Percentiles rank a stretch among this genome's conserved stretches.
These are phyloP conservation scores for Spicauda simplicius DNA, from an alignment of 2,888 invertebrate species.

Conservation along the genomic window DNA sequence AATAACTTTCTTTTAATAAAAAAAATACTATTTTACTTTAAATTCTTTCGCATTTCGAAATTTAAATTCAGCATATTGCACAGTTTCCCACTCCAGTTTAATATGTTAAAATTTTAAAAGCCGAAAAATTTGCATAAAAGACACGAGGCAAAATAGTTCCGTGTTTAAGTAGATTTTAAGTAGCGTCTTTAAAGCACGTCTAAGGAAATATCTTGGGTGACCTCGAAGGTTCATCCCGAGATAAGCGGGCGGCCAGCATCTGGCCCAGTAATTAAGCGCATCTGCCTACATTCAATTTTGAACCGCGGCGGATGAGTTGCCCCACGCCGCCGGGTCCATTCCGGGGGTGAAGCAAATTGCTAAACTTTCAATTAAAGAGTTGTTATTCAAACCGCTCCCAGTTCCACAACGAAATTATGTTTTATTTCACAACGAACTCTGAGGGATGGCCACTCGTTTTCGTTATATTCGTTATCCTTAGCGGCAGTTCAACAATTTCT, in stretches of 20 bases:
- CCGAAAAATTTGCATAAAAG: neutral
- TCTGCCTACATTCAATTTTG: conserved; percentile 85
- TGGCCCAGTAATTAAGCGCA: conserved; percentile 83
- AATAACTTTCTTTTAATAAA: no score
- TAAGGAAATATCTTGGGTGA: conserved; percentile 62
- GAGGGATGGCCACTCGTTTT: conserved; percentile 58
- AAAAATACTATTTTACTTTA: no score
- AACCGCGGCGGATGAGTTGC: conserved; percentile 80
- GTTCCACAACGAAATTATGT: conserved; percentile 76
- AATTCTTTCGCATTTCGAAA: no score
- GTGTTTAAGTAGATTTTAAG: conserved; percentile 29
- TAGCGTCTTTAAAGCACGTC: conserved; percentile 31
- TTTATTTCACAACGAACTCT: conserved; percentile 76
- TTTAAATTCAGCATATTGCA: no score
- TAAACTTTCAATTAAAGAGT: conserved; percentile 85
- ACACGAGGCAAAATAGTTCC: conserved; percentile 19
- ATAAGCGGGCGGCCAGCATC: conserved; percentile 74
- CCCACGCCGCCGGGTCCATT: conserved; percentile 80
- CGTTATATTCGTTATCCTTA: conserved; percentile 57
- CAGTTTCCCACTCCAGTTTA: neutral
- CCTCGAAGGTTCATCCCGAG: conserved; percentile 74
- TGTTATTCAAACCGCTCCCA: conserved; percentile 82
- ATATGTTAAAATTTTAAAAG: neutral
- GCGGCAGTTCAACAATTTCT: conserved; percentile 65
- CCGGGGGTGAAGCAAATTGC: conserved; percentile 83